phyloP scores from a whole-genome alignment of 1,140 invertebrate genomes.

The Cephus cinctus region DNA sequence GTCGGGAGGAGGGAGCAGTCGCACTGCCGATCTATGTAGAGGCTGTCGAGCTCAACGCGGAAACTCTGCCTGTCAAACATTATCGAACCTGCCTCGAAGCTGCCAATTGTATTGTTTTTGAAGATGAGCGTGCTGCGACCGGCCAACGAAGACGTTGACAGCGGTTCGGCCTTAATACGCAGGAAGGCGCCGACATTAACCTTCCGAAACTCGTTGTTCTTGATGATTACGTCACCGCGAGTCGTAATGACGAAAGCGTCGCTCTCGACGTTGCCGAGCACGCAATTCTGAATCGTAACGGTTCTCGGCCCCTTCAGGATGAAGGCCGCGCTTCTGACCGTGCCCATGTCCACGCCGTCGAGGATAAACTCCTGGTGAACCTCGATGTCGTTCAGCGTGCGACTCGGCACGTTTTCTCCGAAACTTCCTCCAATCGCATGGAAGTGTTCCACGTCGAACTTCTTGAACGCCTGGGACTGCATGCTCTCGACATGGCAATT shows the following conservation, averaged over 20 bases:
- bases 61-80: constrained; percentile 61
- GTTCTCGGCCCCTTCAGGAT: constrained; percentile 60
- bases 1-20: constrained; percentile 56
- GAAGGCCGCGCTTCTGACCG: constrained; percentile 57
- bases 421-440: constrained; percentile 60
- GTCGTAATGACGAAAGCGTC: constrained; percentile 65
- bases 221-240: constrained; percentile 64
- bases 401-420: constrained; percentile 61
- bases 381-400: constrained; percentile 71
- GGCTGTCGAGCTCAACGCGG: constrained; percentile 57
- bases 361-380: constrained; percentile 63
- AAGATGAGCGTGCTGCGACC: constrained; percentile 58
- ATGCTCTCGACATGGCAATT: constrained; percentile 61
- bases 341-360: constrained; percentile 48
- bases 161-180: constrained; percentile 57
- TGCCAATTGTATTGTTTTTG: constrained; percentile 64
- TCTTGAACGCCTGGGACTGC: constrained; percentile 75
- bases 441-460: constrained; percentile 68
- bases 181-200: constrained; percentile 62
- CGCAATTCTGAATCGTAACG: constrained; percentile 64
- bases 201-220: constrained; percentile 63
- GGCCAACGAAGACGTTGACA: not conserved
- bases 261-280: constrained; percentile 61
- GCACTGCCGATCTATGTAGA: constrained; percentile 63
- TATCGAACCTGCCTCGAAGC: constrained; percentile 60